phyloP scores from a whole-genome alignment of 1,140 invertebrate species.

The Dreissena polymorpha region DNA sequence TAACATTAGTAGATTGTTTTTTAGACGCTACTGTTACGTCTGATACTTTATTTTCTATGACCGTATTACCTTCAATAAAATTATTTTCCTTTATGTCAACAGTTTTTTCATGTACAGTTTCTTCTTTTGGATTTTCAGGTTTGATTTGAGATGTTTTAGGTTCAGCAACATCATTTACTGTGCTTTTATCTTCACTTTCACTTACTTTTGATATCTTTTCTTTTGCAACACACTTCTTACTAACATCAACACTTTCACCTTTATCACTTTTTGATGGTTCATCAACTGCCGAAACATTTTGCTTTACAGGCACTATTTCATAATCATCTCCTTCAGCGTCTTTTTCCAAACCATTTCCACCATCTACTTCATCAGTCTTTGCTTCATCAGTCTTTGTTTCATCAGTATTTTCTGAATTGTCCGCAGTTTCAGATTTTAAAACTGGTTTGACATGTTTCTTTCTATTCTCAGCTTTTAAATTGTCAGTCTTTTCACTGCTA shows the following conservation, averaged over 20 bases:
- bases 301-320: neutral
- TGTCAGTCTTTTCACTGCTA: too few relatives aligned
- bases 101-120: conserved; percentile 1
- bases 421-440: neutral
- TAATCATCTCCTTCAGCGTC: neutral
- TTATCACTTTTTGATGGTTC: neutral
- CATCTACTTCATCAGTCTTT: neutral
- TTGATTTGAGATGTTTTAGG: neutral
- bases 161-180: neutral
- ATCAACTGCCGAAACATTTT: neutral
- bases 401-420: conserved; percentile 9
- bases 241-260: too few relatives aligned
- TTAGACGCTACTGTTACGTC: too few relatives aligned
- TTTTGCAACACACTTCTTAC: neutral
- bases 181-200: neutral
- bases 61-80: too few relatives aligned
- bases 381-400: neutral
- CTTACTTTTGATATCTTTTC: neutral
- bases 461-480: neutral
- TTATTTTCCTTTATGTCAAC: conserved; percentile 5
- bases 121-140: neutral
- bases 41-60: too few relatives aligned
- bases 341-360: too few relatives aligned
- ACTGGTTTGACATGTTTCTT: neutral
- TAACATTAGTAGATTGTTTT: too few relatives aligned